Base-by-base conservation (phyloP, 1,140 invertebrate species). In the Drosophila lowei region DNA sequence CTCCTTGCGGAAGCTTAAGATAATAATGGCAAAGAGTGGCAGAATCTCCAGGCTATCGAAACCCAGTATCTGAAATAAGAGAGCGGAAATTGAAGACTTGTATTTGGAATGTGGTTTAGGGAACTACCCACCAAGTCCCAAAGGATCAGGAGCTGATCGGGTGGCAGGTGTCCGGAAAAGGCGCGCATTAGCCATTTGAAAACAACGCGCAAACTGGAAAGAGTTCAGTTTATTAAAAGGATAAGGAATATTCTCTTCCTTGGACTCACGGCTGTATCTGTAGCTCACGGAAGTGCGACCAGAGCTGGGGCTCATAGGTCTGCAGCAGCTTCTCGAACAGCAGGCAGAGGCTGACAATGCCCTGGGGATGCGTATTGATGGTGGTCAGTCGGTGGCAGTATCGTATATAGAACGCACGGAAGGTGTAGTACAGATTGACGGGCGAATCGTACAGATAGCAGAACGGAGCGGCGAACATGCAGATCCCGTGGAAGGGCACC, bases 131-230 rank as follows among this genome's bases (percentile, higher is more conserved):
- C 90, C 63, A 97, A 92, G 91, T 99, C 98, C 98, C 98, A 99
- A 7, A 99, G 92, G 38, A 96, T 94, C 0, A 99, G 92, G 0
- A 99, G 92, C 91, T 99, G 97, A 79, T 98, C 97, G 4, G 97
- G 97, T 0, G 97, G 95, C 49, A 99, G 92, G 90, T 98, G 97
- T 0, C 98, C 98, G 75, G 97, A 98, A 90, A 98, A 99, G 2
- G 96, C 97, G 68, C 97, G 93, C 94, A 99, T 98, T 8, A 99
- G 91, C 98, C 98, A 99, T 91, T 98, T 98, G 89, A 99, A 98
- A 3, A 98, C 97, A 16, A 99, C 94, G 80, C 95, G 94, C 23
- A 90, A 47, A 0, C 78, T 91, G 18, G 6, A 50, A 30, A 18
- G n/a, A n/a, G 25, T n/a, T 0, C 21, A 15, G 7, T 3, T 38